These are phyloP conservation scores for Phocides pigmalion DNA, from an alignment of 1,140 invertebrate genomes.

Conservation along the genomic window DNA sequence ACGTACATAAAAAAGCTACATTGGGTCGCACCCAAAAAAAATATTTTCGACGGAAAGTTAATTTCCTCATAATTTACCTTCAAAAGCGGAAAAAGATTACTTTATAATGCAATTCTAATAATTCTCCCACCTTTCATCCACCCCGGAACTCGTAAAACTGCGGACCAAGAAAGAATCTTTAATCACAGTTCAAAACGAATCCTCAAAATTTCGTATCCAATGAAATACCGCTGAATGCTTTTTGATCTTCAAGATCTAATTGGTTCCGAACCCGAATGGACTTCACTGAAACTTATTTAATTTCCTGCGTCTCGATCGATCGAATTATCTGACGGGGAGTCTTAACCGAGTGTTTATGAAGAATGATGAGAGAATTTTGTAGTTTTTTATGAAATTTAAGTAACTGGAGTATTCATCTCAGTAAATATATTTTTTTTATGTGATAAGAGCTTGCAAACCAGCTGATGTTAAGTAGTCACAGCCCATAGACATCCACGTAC, in stretches of 20 bases:
- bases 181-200: neutral
- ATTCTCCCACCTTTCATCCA: too few relatives aligned
- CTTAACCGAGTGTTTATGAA: slow-evolving; percentile 8
- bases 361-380: neutral
- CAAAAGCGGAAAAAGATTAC: too few relatives aligned
- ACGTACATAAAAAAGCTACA: too few relatives aligned
- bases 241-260: slow-evolving; percentile 20
- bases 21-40: too few relatives aligned
- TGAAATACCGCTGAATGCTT: slow-evolving; percentile 1
- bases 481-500: too few relatives aligned
- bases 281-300: slow-evolving; percentile 28
- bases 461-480: too few relatives aligned
- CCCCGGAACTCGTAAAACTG: neutral
- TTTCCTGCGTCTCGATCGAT: slow-evolving; percentile 28
- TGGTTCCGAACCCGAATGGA: slow-evolving; percentile 10
- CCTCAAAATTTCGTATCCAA: slow-evolving; percentile 1
- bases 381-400: neutral
- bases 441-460: too few relatives aligned
- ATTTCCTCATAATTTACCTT: too few relatives aligned
- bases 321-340: neutral
- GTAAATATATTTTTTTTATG: too few relatives aligned
- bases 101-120: too few relatives aligned
- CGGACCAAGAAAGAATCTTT: neutral
- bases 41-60: too few relatives aligned
- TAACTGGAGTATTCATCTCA: too few relatives aligned